Evolutionary conservation across 2,113 vertebrate genomes (phyloP).

Genomic region (Heteronetta atricapilla): DNA sequence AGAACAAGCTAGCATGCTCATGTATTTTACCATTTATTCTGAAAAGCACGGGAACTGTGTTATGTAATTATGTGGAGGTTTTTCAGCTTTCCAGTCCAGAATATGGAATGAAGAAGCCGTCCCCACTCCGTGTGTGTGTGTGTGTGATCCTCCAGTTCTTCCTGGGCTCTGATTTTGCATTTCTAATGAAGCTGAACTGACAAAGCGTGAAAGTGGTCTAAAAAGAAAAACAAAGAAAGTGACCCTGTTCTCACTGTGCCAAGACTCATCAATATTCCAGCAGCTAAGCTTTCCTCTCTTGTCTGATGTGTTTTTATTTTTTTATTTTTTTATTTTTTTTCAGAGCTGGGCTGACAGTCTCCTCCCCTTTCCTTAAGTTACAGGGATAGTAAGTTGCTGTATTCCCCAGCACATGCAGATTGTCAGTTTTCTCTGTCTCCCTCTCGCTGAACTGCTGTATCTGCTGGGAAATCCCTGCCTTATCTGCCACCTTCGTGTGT

Average conservation of each 20-base stretch:
- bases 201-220: slow-evolving; percentile 75
- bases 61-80: slow-evolving; percentile 8
- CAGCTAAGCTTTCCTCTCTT: slow-evolving; percentile 6
- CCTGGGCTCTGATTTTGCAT: slow-evolving; percentile 64
- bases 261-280: slow-evolving; percentile 76
- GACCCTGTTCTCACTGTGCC: slow-evolving; percentile 53
- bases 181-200: slow-evolving; percentile 71
- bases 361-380: slow-evolving; percentile 82
- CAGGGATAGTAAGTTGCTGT: slow-evolving; percentile 62
- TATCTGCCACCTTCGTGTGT: not conserved
- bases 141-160: not conserved
- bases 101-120: not conserved
- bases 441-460: not conserved
- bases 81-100: not conserved
- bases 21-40: not conserved
- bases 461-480: not conserved
- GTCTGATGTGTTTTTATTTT: not conserved
- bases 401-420: slow-evolving; percentile 57
- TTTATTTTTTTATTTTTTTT: not conserved
- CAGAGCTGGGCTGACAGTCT: slow-evolving; percentile 39
- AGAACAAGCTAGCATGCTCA: not conserved
- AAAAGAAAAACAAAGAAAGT: slow-evolving; percentile 68
- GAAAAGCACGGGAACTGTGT: not conserved
- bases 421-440: not conserved
- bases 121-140: not conserved